Evolutionary conservation across 2,888 invertebrate species (phyloP), one percentile per base, ranked within the genome.

Genomic region (Abrostola tripartita): DNA sequence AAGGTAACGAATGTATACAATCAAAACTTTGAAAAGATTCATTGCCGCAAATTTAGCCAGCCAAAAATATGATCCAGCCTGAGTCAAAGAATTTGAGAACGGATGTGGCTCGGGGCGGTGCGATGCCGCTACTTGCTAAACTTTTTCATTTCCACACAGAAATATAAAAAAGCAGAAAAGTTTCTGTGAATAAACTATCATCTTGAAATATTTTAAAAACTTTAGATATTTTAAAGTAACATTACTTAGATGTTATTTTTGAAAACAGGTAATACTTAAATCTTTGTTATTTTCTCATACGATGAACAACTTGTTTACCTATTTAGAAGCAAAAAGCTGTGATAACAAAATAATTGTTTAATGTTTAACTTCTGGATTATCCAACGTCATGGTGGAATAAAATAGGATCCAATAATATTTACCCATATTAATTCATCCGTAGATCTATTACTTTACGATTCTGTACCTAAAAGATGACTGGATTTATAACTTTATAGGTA

Each of bases 21-120:
- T 93, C 92, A 92, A 91, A 93, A 93, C 91, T 92, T 93, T 83
- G 88, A 81, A 88, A 87, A 92, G 92, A 92, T 92, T 92, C 90
- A 92, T 92, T 88, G 90, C 90, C 86, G 82, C 86, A 88, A 90
- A 90, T 90, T 89, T 88, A 81, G 81, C 82, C 65, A 76, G 65
- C 82, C 85, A 86, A 90, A 92, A 91, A 90, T 90, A 90, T 90
- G 88, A 89, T 88, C 85, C 85, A 76, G 83, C 76, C 81, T 78
- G 84, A 85, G 82, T 84, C 81, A 85, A 87, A 85, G 86, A 86
- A 83, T 86, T 87, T 84, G 78, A 81, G 80, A 79, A 83, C 81
- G 84, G 82, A 82, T 83, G 80, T 80, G 78, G 75, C 85, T 83
- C 73, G 71, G 64, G 73, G 82, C 80, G 70, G 73, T 72, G 79